Base-by-base conservation (phyloP, 2,113 vertebrate genomes). In the Indri indri region DNA sequence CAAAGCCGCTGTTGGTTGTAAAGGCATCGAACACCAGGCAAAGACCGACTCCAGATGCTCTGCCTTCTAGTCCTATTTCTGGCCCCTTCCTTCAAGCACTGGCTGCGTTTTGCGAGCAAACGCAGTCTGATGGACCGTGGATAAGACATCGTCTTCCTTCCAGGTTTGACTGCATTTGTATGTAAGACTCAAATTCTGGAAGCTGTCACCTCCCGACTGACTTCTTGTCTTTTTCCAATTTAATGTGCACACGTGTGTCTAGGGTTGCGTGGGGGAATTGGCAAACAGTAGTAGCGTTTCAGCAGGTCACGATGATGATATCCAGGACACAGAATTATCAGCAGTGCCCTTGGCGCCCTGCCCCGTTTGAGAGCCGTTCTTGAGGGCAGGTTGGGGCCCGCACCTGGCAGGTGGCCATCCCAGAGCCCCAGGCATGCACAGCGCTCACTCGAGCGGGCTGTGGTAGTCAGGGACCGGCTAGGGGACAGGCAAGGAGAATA, bases 11-110 rank as follows among this genome's bases (percentile, higher is more conserved):
- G 34, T 1, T 57, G 84, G 8, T 34, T 5, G 14, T 5, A 32
- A 54, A 42, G 37, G n/a, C 7, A 7, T 3, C 0, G 59, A 59
- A 32, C n/a, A 12, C 50, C 32, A 4, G 42, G 68, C 13, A 8
- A 40, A 50, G 54, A 8, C n/a, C 3, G 23, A 25, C 3, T 4
- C 27, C 14, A 27, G 11, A 25, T 0, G 0, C 34, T 54, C 57
- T 1, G 3, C 27, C 70, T 18, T 17, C 18, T 9, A 13, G 11
- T 2, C 6, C 57, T 9, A 8, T 32, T 4, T 0, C 87, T 0
- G 25, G 8, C 16, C 47, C 37, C 42, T 30, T 27, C 34, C 23
- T 42, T 20, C 7, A 10, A 27, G 32, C 32, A 10, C 8, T 3
- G 1, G 54, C 23, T 13, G 0, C 16, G 1, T 22, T 5, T 0